Evolutionary conservation across 2,888 invertebrate species (phyloP).

Genomic region (Synergus itoensis): DNA sequence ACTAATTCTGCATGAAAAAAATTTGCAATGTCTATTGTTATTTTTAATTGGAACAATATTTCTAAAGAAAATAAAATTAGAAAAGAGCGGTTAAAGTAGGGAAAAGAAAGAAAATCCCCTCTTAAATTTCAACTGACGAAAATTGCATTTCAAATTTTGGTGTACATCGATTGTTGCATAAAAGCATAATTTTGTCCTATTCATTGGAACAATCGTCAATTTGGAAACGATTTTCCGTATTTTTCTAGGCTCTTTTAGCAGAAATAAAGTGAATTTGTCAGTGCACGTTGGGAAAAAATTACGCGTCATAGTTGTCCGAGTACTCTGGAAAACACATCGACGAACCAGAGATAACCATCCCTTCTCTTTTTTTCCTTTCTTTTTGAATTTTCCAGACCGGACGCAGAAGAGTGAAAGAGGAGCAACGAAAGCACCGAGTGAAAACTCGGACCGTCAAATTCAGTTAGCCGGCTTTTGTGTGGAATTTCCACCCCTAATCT

Average conservation of each 20-base stretch:
- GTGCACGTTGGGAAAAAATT: conserved; percentile 5
- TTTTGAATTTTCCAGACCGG: neutral
- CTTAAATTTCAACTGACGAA: no score
- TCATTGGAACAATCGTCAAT: conserved; percentile 6
- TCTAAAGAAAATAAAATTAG: no score
- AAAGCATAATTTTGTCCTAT: neutral
- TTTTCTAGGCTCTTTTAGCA: neutral
- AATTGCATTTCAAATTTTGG: no score
- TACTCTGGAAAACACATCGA: conserved; percentile 25
- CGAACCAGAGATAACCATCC: conserved; percentile 18
- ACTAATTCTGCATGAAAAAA: no score
- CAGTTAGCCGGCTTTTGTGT: conserved; percentile 60
- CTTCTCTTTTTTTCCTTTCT: conserved; percentile 28
- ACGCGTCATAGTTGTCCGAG: conserved; percentile 13
- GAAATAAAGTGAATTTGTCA: conserved; percentile 15
- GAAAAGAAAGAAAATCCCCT: no score
- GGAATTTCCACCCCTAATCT: conserved; percentile 53
- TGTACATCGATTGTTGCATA: neutral
- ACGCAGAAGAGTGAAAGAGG: conserved; percentile 35
- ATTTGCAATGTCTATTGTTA: no score
- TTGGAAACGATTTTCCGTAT: neutral
- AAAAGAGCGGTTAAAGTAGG: no score
- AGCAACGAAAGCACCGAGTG: conserved; percentile 51
- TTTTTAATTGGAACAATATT: no score
- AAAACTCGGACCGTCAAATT: conserved; percentile 64